Evolutionary conservation across 2,113 vertebrate genomes (phyloP).

Genomic region (Chionomys nivalis): DNA sequence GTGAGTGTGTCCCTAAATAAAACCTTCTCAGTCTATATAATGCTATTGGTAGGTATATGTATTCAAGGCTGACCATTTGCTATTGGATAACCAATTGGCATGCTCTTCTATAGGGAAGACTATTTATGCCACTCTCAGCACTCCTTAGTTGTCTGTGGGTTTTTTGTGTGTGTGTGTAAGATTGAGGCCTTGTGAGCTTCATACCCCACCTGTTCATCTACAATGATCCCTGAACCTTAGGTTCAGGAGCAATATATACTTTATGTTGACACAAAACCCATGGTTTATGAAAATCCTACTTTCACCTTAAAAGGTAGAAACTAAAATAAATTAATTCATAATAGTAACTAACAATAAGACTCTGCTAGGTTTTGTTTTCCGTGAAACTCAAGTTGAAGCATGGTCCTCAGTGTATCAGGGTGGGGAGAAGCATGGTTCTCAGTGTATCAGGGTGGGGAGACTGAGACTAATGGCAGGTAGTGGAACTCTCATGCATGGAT

Average conservation of each 20-base stretch:
- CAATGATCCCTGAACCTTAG: not conserved
- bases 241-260: not conserved
- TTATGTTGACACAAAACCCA: slow-evolving; percentile 1
- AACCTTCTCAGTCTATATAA: not conserved
- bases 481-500: not conserved
- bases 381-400: not conserved
- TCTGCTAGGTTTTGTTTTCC: not conserved
- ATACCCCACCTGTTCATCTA: not conserved
- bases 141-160: not conserved
- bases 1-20: not conserved
- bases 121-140: not conserved
- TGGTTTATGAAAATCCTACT: not conserved
- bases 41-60: not conserved
- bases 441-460: not conserved
- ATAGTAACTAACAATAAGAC: not conserved
- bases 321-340: not conserved
- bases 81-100: not conserved
- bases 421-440: not conserved
- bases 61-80: not conserved
- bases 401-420: not conserved
- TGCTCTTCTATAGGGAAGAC: not conserved
- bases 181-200: not conserved
- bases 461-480: not conserved
- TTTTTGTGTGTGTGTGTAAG: not conserved
- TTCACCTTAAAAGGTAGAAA: slow-evolving; percentile 47